Conservation (phyloP, 2,113 vertebrate genomes). For the Ranitomeya imitator region DNA sequence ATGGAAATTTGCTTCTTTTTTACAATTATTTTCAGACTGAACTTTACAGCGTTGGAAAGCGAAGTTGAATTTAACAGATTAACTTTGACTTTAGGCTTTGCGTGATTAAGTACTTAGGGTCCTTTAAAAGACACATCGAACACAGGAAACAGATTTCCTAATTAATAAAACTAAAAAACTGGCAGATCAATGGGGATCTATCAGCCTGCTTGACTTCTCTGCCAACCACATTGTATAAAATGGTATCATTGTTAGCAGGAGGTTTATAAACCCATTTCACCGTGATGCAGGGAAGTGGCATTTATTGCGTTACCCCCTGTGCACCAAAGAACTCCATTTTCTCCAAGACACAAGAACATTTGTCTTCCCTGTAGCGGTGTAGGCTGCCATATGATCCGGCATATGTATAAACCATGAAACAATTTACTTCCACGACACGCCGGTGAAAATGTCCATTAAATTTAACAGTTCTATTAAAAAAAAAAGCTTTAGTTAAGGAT, state of each 20-base stretch:
- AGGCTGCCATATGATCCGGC: slow-evolving; percentile 42
- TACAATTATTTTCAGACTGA: not conserved
- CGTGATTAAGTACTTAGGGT: slow-evolving; percentile 32
- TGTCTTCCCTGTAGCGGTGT: slow-evolving; percentile 60
- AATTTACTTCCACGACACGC: slow-evolving; percentile 64
- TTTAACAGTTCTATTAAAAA: slow-evolving; percentile 66
- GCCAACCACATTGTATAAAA: slow-evolving; percentile 61
- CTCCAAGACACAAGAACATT: slow-evolving; percentile 66
- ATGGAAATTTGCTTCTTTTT: slow-evolving; percentile 5
- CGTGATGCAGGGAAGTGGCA: slow-evolving; percentile 63
- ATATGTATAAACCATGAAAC: slow-evolving; percentile 66
- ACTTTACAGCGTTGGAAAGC: slow-evolving; percentile 1
- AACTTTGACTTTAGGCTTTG: not conserved
- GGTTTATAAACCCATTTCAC: slow-evolving; percentile 62
- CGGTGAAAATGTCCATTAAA: slow-evolving; percentile 67
- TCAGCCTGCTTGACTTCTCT: slow-evolving; percentile 60
- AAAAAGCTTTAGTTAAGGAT: slow-evolving; percentile 63
- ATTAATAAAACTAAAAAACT: slow-evolving; percentile 7
- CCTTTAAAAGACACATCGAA: slow-evolving; percentile 26
- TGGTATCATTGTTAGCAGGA: slow-evolving; percentile 63
- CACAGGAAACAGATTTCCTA: slow-evolving; percentile 26
- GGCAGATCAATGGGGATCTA: slow-evolving; percentile 44
- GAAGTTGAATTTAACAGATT: slow-evolving; percentile 2
- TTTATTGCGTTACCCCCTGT: slow-evolving; percentile 64
- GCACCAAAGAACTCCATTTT: slow-evolving; percentile 64